Percentiles rank a stretch among this genome's conserved stretches.
These are phyloP conservation scores for Oreochromis grahami DNA, from an alignment of 2,797 vertebrate species.

Conservation along the genomic window DNA sequence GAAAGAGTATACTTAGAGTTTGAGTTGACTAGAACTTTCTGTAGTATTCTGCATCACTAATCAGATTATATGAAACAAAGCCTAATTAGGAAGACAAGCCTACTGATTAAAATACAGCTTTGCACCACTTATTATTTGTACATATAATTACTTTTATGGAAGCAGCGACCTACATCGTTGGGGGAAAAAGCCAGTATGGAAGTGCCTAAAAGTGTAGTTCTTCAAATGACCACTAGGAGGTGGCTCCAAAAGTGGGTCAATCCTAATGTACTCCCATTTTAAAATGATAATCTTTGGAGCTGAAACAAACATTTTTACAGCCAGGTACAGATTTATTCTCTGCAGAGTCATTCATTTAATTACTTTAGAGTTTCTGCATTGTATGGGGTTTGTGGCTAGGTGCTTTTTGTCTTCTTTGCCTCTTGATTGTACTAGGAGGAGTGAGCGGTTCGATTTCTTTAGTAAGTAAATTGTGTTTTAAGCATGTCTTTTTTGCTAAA, in stretches of 20 bases:
- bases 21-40: neutral
- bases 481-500: neutral
- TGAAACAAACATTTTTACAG: neutral
- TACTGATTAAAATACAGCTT: neutral
- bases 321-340: neutral
- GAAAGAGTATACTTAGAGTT: neutral
- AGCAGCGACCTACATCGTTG: neutral
- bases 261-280: neutral
- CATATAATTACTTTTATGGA: neutral
- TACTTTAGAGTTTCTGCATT: neutral
- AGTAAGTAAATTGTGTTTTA: neutral
- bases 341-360: neutral
- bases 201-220: neutral
- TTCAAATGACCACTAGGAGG: neutral
- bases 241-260: neutral
- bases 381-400: neutral
- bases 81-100: neutral
- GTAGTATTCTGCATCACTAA: neutral
- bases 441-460: neutral
- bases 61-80: neutral
- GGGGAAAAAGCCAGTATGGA: neutral
- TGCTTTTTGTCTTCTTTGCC: neutral
- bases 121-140: neutral
- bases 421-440: neutral
- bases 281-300: neutral